Evolutionary conservation across 1,140 invertebrate species (phyloP).

Genomic region (Episyrphus balteatus): DNA sequence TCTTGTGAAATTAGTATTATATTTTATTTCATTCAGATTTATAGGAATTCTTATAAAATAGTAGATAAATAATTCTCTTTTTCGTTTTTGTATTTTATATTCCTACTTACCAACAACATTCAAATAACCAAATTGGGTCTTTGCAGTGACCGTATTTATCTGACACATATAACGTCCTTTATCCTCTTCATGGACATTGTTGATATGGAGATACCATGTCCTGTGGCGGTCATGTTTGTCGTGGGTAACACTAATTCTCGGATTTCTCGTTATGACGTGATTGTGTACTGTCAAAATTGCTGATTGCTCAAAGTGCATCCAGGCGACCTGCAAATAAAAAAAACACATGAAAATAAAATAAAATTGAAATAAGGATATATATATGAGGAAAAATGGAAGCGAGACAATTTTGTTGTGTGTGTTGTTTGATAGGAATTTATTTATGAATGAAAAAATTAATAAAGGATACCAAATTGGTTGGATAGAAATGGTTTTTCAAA

Average conservation of each 20-base stretch:
- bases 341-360: too few species aligned
- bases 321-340: slow-evolving; percentile 63
- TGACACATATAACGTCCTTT: slow-evolving; percentile 91
- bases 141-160: slow-evolving; percentile 86
- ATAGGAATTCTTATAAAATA: too few species aligned
- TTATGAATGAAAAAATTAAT: too few species aligned
- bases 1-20: too few species aligned
- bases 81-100: too few species aligned
- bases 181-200: slow-evolving; percentile 80
- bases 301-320: slow-evolving; percentile 91
- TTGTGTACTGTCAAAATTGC: slow-evolving; percentile 85
- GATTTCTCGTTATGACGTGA: slow-evolving; percentile 85
- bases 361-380: slow-evolving; percentile 1
- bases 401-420: too few species aligned
- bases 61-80: too few species aligned
- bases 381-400: too few species aligned
- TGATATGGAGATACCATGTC: slow-evolving; percentile 85
- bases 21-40: too few species aligned
- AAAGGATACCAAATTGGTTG: too few species aligned
- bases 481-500: too few species aligned
- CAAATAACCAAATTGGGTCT: slow-evolving; percentile 84
- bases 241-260: slow-evolving; percentile 79
- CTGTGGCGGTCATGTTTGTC: slow-evolving; percentile 61
- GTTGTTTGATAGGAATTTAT: too few species aligned
- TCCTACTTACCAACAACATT: slow-evolving; percentile 78